Percentiles rank a stretch among this genome's conserved stretches.
phyloP scores from a whole-genome alignment of 1,140 invertebrate genomes.

The Heliconius nattereri region DNA sequence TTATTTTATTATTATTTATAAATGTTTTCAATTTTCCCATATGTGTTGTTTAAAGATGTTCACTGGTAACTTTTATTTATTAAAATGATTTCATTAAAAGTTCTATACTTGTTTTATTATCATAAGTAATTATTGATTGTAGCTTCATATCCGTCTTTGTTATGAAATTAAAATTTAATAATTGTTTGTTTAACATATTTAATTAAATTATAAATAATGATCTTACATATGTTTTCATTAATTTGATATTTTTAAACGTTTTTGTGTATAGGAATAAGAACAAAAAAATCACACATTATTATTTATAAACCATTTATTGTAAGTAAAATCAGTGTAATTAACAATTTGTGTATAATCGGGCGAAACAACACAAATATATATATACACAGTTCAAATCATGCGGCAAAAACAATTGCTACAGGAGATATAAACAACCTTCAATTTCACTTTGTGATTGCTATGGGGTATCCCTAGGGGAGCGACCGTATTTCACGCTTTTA shows the following conservation, averaged over 20 bases:
- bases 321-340: conserved; percentile 62
- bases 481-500: conserved; percentile 19
- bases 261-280: not conserved
- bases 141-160: not conserved
- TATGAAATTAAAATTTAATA: no score
- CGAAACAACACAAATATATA: conserved; percentile 28
- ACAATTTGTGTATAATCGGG: conserved; percentile 52
- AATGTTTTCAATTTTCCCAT: not conserved
- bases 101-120: not conserved
- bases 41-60: not conserved
- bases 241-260: not conserved
- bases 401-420: not conserved
- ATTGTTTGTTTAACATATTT: not conserved
- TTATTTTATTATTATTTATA: not conserved
- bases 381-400: conserved; percentile 17
- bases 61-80: not conserved
- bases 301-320: conserved; percentile 69
- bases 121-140: not conserved
- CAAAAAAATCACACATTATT: conserved; percentile 25
- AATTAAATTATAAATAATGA: not conserved
- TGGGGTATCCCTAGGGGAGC: conserved; percentile 26
- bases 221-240: not conserved
- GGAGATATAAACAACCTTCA: conserved; percentile 17
- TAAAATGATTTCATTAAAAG: not conserved
- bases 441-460: conserved; percentile 24